Evolutionary conservation across 2,888 invertebrate genomes (phyloP).

Genomic region (Volucella inanis): DNA sequence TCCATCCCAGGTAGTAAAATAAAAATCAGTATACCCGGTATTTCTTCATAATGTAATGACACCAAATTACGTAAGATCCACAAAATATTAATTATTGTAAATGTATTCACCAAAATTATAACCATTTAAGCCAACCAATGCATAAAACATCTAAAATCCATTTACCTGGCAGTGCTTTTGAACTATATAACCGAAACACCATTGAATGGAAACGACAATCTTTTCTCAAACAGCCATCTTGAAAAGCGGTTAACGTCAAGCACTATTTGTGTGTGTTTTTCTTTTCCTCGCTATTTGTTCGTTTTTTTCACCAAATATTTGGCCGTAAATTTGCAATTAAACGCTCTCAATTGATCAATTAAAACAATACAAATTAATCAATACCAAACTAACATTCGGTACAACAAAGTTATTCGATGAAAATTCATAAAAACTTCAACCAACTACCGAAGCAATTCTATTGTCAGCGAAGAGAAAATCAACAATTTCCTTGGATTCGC

Average conservation of each 20-base stretch:
- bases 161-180: conserved; percentile 46
- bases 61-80: no score
- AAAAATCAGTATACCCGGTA: no score
- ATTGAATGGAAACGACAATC: conserved; percentile 55
- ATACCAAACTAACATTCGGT: conserved; percentile 42
- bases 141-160: neutral
- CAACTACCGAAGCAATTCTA: conserved; percentile 40
- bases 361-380: conserved; percentile 38
- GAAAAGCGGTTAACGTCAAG: conserved; percentile 68
- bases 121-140: neutral
- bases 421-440: conserved; percentile 38
- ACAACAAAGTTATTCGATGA: conserved; percentile 60
- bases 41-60: no score
- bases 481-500: conserved; percentile 66
- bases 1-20: no score
- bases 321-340: conserved; percentile 46
- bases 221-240: conserved; percentile 65
- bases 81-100: conserved; percentile 8
- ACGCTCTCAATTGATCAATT: conserved; percentile 48
- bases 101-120: neutral
- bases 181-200: conserved; percentile 15
- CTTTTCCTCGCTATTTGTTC: conserved; percentile 66
- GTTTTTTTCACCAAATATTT: conserved; percentile 65
- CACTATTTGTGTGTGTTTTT: conserved; percentile 73
- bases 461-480: conserved; percentile 38